Evolutionary conservation across 2,113 vertebrate species (phyloP).

Genomic region (Cololabis saira): DNA sequence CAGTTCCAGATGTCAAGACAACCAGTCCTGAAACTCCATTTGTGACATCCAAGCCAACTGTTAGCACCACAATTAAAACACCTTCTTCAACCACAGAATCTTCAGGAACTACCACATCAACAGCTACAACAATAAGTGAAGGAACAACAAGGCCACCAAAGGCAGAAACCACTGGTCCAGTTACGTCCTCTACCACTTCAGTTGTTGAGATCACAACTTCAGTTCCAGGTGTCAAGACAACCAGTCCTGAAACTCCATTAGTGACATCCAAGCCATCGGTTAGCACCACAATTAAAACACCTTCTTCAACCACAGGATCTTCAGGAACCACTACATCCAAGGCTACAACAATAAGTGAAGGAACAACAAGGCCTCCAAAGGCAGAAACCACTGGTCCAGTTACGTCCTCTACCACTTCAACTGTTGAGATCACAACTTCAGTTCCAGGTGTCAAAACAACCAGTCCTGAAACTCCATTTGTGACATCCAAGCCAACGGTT

Average conservation of each 20-base stretch:
- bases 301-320: background rate
- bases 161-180: constrained; percentile 2
- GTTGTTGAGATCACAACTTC: background rate
- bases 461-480: no score
- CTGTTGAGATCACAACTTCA: no score
- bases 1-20: background rate
- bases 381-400: no score
- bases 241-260: background rate
- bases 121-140: background rate
- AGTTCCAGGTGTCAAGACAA: background rate
- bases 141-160: no score
- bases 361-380: no score
- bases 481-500: no score
- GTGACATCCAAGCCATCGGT: background rate
- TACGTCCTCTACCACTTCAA: no score
- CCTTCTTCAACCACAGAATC: background rate
- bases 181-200: constrained; percentile 21
- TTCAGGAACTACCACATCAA: background rate
- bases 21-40: background rate
- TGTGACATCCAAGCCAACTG: background rate
- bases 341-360: no score
- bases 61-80: background rate
- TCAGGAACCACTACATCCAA: background rate
- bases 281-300: background rate
- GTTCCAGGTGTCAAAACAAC: no score